Conservation (phyloP, 2,113 vertebrate genomes). For the Thalassoma bifasciatum region DNA sequence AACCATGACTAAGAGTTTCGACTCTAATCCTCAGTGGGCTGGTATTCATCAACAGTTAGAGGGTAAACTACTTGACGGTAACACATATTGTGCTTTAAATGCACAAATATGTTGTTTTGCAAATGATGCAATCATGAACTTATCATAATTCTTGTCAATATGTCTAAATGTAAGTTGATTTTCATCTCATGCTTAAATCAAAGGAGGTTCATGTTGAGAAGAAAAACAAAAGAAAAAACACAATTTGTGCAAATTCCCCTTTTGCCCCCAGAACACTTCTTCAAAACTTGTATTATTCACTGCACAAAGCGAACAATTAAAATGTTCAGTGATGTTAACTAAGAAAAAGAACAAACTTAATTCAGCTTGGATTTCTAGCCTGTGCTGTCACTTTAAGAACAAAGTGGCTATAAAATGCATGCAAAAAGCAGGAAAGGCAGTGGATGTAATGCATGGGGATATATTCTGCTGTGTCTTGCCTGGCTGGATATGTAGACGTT, state of each 20-base stretch:
- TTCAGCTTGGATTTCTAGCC: too few species aligned
- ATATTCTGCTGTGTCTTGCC: neutral
- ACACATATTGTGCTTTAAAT: neutral
- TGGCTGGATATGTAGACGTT: too few species aligned
- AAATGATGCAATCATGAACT: neutral
- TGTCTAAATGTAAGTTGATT: too few species aligned
- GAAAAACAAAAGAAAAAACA: too few species aligned
- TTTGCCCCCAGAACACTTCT: too few species aligned
- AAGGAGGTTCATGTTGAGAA: too few species aligned
- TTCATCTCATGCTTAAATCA: too few species aligned
- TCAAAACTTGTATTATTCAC: too few species aligned
- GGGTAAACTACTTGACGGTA: neutral
- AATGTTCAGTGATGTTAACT: neutral
- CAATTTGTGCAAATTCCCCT: too few species aligned
- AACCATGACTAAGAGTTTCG: neutral
- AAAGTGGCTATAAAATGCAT: neutral
- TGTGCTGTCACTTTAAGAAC: neutral
- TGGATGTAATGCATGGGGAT: neutral
- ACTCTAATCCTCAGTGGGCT: neutral
- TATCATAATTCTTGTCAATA: too few species aligned
- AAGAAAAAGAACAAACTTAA: too few species aligned
- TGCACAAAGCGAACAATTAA: neutral
- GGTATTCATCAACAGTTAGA: neutral
- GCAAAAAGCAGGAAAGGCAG: neutral
- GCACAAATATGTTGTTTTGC: neutral